phyloP scores from a whole-genome alignment of 2,888 invertebrate genomes.

The Melanchra persicariae region DNA sequence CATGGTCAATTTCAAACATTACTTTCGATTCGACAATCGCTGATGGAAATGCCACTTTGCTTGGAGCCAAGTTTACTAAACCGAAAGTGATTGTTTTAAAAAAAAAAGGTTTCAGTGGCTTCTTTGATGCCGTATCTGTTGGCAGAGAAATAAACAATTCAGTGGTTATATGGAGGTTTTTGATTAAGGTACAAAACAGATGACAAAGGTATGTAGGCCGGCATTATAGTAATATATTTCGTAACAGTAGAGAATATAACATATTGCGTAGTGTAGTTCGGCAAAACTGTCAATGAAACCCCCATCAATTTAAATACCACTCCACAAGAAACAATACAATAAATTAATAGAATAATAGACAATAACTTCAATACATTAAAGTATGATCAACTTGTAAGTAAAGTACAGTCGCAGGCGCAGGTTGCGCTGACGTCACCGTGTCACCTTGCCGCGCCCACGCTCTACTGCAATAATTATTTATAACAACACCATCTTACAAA shows the following conservation, averaged over 20 bases:
- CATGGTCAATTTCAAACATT: too few relatives aligned
- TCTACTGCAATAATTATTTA: slow-evolving; percentile 66
- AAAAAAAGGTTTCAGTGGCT: neutral
- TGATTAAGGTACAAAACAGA: too few relatives aligned
- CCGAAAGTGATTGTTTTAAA: too few relatives aligned
- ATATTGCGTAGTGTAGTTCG: too few relatives aligned
- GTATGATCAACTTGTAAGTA: slow-evolving; percentile 58
- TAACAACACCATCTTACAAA: slow-evolving; percentile 50
- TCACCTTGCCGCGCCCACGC: slow-evolving; percentile 79
- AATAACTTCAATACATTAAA: slow-evolving; percentile 53
- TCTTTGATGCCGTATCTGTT: neutral
- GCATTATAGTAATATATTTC: too few relatives aligned
- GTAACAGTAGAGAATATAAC: too few relatives aligned
- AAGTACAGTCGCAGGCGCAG: slow-evolving; percentile 60
- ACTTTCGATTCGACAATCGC: too few relatives aligned
- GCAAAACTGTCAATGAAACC: neutral
- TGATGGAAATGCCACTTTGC: too few relatives aligned
- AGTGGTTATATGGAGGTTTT: too few relatives aligned
- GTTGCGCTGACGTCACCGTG: slow-evolving; percentile 76
- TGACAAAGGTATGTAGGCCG: too few relatives aligned
- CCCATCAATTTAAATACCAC: neutral
- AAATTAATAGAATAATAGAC: slow-evolving; percentile 27
- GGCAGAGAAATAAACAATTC: too few relatives aligned
- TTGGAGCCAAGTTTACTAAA: too few relatives aligned
- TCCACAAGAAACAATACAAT: slow-evolving; percentile 7